These are phyloP conservation scores for Resseliella maxima DNA, from an alignment of 2,888 invertebrate genomes.

Conservation along the genomic window DNA sequence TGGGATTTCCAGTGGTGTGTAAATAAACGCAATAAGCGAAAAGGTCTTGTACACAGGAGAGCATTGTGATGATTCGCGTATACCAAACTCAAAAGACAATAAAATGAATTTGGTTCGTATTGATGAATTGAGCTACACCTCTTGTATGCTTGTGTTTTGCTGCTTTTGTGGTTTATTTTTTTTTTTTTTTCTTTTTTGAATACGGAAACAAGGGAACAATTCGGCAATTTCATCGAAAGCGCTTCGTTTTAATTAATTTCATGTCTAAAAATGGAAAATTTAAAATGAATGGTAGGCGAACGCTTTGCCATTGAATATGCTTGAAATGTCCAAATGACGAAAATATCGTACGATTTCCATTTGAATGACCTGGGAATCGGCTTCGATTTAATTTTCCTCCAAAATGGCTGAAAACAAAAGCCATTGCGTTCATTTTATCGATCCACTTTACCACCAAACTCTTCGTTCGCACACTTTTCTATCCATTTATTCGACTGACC, in stretches of 20 bases:
- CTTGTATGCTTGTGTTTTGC: neutral
- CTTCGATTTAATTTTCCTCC: neutral
- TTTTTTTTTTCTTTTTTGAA: too few species aligned
- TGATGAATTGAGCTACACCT: neutral
- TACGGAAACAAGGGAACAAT: neutral
- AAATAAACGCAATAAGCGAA: slow-evolving; percentile 15
- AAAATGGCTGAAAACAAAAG: slow-evolving; percentile 51
- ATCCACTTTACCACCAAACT: neutral
- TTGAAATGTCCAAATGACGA: neutral
- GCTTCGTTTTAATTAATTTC: slow-evolving; percentile 37
- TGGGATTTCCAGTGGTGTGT: slow-evolving; percentile 47
- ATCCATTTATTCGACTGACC: slow-evolving; percentile 33
- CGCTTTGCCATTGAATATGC: too few species aligned
- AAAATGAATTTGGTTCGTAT: neutral
- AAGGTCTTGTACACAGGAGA: neutral
- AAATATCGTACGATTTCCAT: neutral
- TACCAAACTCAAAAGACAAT: neutral
- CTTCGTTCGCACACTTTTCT: neutral
- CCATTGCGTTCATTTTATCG: slow-evolving; percentile 31
- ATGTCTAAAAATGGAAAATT: slow-evolving; percentile 33
- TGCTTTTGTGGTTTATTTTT: neutral
- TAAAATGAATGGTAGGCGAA: neutral
- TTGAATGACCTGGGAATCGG: slow-evolving; percentile 14
- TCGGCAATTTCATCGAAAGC: neutral
- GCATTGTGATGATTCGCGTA: neutral